These are phyloP conservation scores for Scolopax bukidnonensis DNA, from an alignment of 2,797 vertebrate species.

Conservation along the genomic window DNA sequence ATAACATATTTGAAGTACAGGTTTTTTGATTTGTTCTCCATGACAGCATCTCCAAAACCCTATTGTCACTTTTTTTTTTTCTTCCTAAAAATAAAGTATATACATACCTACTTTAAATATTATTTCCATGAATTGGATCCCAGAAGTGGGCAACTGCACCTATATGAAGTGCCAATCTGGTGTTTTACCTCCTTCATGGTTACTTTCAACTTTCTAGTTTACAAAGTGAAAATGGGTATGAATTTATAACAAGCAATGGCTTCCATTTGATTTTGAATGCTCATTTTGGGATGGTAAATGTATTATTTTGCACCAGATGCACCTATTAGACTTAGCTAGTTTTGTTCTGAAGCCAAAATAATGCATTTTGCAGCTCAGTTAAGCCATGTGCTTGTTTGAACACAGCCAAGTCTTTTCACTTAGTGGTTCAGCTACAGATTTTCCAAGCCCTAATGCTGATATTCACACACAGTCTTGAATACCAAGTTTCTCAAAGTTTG, in stretches of 20 bases:
- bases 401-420: background rate
- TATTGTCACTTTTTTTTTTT: background rate
- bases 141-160: background rate
- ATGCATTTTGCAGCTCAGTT: background rate
- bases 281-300: background rate
- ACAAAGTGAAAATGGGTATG: background rate
- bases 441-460: background rate
- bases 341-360: conserved; percentile 1
- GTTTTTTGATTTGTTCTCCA: background rate
- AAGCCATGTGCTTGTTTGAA: background rate
- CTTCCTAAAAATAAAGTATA: background rate
- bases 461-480: background rate
- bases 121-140: background rate
- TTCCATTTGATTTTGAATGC: background rate
- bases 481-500: background rate
- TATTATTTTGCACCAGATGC: background rate
- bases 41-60: background rate
- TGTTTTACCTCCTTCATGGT: background rate
- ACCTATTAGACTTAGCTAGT: background rate
- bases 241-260: background rate
- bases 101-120: background rate
- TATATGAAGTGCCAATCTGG: background rate
- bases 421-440: background rate
- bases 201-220: background rate
- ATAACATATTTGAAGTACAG: background rate